Percentiles rank a stretch among this genome's conserved stretches.
phyloP scores from a whole-genome alignment of 2,797 vertebrate species.

The Bradypodion ventrale region DNA sequence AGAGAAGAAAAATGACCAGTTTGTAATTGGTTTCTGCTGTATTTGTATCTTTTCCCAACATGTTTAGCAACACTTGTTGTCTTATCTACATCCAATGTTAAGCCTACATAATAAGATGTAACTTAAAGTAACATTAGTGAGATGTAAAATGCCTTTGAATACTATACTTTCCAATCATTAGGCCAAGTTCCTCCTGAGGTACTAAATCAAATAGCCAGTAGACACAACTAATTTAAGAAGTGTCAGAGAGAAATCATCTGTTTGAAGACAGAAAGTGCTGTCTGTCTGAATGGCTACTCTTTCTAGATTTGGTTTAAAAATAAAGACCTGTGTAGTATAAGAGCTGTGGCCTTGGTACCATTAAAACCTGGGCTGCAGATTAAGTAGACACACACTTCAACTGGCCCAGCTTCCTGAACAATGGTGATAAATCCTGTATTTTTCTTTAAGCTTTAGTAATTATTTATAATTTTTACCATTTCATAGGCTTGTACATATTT shows the following conservation, averaged over 20 bases:
- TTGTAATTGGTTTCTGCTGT: constrained; percentile 71
- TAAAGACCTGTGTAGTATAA: not conserved
- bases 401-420: not conserved
- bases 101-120: constrained; percentile 51
- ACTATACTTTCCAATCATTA: constrained; percentile 61
- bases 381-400: not conserved
- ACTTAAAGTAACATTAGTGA: constrained; percentile 66
- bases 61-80: constrained; percentile 59
- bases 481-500: not conserved
- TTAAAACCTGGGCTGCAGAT: not conserved
- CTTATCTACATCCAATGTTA: constrained; percentile 69
- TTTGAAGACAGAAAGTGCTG: not conserved
- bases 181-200: not conserved
- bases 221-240: not conserved
- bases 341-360: too few species aligned
- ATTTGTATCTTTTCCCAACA: constrained; percentile 58
- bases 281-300: not conserved
- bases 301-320: not conserved
- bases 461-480: too few species aligned
- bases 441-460: not conserved
- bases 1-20: constrained; percentile 69
- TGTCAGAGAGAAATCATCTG: not conserved
- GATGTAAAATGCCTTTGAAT: constrained; percentile 66
- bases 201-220: too few species aligned
- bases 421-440: not conserved